Evolutionary conservation across 1,140 invertebrate genomes (phyloP), one percentile per base, ranked within the genome.

Genomic region (Trinorchestia longiramus): DNA sequence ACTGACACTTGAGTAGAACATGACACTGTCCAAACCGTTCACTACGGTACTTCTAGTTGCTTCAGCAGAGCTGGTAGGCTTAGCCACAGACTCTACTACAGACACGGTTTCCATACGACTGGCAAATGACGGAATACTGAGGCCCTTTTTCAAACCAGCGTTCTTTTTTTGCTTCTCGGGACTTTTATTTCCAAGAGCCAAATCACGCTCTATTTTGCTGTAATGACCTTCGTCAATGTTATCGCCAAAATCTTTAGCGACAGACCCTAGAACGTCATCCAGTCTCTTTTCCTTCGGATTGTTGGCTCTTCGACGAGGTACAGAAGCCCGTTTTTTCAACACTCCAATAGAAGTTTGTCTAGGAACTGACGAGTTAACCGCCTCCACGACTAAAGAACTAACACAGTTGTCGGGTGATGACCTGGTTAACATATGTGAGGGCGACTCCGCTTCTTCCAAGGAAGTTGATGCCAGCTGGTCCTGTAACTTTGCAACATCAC

Each of bases 211-310:
- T 87, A 96, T 95, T 87, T 96, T 95, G 28, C 96, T 96, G 43
- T 96, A 96, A 43, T 96, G 96, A 42, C 96, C 95, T 44, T 96
- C 96, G 95, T 96, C 96, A 88, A 96, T 96, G 77, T 96, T 96
- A n/a, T 95, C 96, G 47, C 96, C 96, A 96, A 96, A 96, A 77
- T 96, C 96, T 41, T 96, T 96, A 62, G 96, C 96, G 36, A 96
- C 96, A 96, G 96, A 96, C 62, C 96, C 96, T 45, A 96, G 42
- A n/a, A 96, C 96, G 88, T 96, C 96, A 92, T 96, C 96, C 45
- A 96, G 90, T 95, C 96, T 96, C 43, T 96, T 96, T 96, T 96
- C 96, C 95, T 96, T 96, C 44, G 96, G 96, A 90, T 96, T 96
- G 62, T 96, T 96, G 77, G 96, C 77, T 87, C 96, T 96, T 11